These are phyloP conservation scores for Phaethornis superciliosus DNA, from an alignment of 2,113 vertebrate genomes.

Conservation along the genomic window DNA sequence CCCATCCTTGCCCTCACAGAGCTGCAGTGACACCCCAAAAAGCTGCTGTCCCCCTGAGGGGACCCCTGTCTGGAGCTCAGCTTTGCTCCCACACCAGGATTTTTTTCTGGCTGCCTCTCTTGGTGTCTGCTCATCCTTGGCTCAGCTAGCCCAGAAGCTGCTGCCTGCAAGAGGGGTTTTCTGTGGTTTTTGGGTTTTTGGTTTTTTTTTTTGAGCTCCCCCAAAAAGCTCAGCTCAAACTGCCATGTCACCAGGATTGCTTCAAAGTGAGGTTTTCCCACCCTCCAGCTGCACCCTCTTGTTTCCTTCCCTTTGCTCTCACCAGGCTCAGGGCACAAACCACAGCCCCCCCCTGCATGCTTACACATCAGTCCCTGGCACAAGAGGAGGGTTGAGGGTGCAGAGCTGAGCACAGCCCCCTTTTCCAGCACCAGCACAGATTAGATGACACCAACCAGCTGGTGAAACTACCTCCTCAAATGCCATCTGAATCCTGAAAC, in stretches of 20 bases:
- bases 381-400: not conserved
- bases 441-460: not conserved
- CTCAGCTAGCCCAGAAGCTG: not conserved
- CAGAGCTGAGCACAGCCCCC: not conserved
- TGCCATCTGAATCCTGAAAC: not conserved
- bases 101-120: not conserved
- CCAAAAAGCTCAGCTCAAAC: not conserved
- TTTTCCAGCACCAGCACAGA: not conserved
- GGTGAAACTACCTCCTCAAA: not conserved
- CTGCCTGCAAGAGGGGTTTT: not conserved
- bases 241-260: not conserved
- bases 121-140: not conserved
- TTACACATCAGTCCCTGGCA: not conserved
- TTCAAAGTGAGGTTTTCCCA: not conserved
- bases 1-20: accelerated
- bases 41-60: not conserved
- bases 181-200: too few relatives aligned
- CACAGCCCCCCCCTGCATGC: not conserved
- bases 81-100: not conserved
- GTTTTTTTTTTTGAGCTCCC: too few relatives aligned
- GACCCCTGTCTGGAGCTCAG: too few relatives aligned
- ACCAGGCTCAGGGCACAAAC: accelerated
- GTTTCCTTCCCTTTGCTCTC: not conserved
- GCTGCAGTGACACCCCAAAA: too few relatives aligned
- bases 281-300: not conserved